Conservation (phyloP, 2,113 vertebrate genomes). For the Lepus timidus region DNA sequence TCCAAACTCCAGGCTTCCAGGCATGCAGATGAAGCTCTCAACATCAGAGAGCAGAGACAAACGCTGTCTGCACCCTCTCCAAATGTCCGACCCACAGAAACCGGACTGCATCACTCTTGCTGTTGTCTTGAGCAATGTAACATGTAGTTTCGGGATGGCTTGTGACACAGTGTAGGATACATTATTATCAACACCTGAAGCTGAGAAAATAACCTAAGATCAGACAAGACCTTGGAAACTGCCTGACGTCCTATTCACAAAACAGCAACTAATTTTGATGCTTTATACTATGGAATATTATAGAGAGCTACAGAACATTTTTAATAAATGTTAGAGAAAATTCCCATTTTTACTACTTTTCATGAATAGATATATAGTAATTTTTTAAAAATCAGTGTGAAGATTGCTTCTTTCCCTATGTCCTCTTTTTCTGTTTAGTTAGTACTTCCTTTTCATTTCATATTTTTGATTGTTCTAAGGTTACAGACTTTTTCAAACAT, state of each 20-base stretch:
- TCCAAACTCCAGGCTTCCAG: background rate
- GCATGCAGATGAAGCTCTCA: background rate
- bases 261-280: background rate
- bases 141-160: background rate
- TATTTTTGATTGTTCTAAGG: background rate
- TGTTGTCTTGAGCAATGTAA: background rate
- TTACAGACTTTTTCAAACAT: constrained; percentile 31
- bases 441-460: background rate
- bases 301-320: background rate
- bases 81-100: background rate
- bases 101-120: background rate
- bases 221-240: constrained; percentile 5
- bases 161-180: background rate
- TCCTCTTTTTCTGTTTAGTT: background rate
- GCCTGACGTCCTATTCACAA: background rate
- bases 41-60: background rate
- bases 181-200: constrained; percentile 6
- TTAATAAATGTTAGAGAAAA: background rate
- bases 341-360: constrained; percentile 24
- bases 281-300: background rate
- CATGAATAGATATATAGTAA: background rate
- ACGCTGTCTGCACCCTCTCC: background rate
- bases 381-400: background rate
- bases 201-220: constrained; percentile 11
- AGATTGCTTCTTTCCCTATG: background rate